Base-by-base conservation (phyloP, 2,888 invertebrate genomes). In the Thalpophila matura region DNA sequence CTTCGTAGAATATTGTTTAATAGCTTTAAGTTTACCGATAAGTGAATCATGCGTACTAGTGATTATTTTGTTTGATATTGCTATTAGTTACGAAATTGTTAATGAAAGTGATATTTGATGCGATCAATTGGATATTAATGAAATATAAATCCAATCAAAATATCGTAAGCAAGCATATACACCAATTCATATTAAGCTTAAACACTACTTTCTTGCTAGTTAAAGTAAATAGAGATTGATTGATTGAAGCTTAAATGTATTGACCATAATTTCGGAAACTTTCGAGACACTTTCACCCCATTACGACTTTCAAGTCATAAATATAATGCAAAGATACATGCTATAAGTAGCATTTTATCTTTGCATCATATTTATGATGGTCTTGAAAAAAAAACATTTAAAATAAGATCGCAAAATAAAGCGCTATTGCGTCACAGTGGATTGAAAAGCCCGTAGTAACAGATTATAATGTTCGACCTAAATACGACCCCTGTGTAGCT, bases 401-500 rank as follows among this genome's bases (percentile, higher is more conserved):
- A 58, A 57, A 24, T 16, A 26, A 53, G 24, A 53, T 46, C 26
- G 50, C n/a, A 50, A 55, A 54, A 62, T 31, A 37, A 31, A 7
- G 20, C 27, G 14, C 5, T 29, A 46, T 47, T 61, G 35, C 70
- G 64, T 69, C 79, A 74, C 38, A 26, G 33, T 26, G 45, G 37
- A 43, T 57, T 38, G 18, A 43, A 69, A 60, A n/a, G 43, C 66
- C 31, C 74, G 27, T 68, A 66, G 80, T 60, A 77, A 79, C 80
- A 66, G 62, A 64, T 77, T 58, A 61, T 63, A 58, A 29, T 54
- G 55, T 63, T 66, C 58, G 74, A 80, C 74, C 78, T 62, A 69
- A 66, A 78, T 77, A 61, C 56, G 62, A 62, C 57, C 66, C 68
- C 57, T 24, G 58, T 53, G 31, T 55, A 35, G 35, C 43, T 18